Conservation (phyloP, 2,888 invertebrate species). For the Orgyia antiqua region DNA sequence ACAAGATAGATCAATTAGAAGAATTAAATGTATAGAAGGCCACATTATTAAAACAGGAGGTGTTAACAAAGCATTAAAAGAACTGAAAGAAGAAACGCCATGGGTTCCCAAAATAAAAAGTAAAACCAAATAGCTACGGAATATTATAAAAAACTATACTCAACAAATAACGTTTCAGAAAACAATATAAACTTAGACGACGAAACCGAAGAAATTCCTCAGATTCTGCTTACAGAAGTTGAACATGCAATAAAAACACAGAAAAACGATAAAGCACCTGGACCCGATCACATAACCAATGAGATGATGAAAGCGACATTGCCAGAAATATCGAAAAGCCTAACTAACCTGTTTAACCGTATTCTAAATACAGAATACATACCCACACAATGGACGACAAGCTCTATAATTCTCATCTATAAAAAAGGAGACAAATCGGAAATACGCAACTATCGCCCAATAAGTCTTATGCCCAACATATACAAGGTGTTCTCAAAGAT, state of each 20-base stretch:
- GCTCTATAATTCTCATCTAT: not conserved
- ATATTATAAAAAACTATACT: not conserved
- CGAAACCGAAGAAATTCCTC: not conserved
- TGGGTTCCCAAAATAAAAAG: not conserved
- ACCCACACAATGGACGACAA: not conserved
- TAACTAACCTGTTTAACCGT: not conserved
- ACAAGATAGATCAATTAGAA: too few species aligned
- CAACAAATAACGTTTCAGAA: not conserved
- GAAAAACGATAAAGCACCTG: not conserved
- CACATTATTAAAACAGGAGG: too few species aligned
- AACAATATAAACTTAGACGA: not conserved
- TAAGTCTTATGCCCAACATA: not conserved
- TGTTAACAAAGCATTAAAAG: not conserved
- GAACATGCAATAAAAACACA: not conserved
- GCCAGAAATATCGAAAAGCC: not conserved
- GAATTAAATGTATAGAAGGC: too few species aligned
- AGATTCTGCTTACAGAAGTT: not conserved
- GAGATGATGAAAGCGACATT: not conserved
- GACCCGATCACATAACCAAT: too few species aligned
- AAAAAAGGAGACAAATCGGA: not conserved
- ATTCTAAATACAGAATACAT: not conserved
- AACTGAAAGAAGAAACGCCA: not conserved
- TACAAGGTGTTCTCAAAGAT: too few species aligned
- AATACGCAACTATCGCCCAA: not conserved
- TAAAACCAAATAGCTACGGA: not conserved